Evolutionary conservation across 2,113 vertebrate genomes (phyloP), one percentile per base, ranked within the genome.

Genomic region (Podiceps cristatus): DNA sequence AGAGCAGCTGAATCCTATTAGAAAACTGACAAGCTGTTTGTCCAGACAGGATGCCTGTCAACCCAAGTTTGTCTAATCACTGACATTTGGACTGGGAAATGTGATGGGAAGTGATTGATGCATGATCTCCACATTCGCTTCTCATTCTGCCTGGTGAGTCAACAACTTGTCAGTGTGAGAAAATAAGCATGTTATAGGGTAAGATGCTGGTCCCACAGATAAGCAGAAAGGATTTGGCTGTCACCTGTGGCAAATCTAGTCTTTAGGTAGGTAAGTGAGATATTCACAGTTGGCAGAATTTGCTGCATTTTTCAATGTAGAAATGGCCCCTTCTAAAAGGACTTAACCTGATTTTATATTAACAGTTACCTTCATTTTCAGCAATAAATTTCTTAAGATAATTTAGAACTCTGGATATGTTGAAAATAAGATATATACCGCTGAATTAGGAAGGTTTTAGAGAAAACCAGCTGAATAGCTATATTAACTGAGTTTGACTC

Each of bases 91-190:
- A 29, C 37, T 50, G 37, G 23, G n/a, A 49, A 78, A 85, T 42
- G 69, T 82, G 93, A 69, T 58, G 56, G n/a, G 18, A 53, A 9
- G 28, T 87, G 93, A 93, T 24, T 55, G 63, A 96, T 56, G 50
- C 7, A 7, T 50, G 15, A 79, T 60, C 35, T 71, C 79, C 31
- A 55, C 53, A 50, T 45, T 86, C 3, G 0, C 47, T 84, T 96
- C 33, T 71, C 35, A 60, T 86, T 96, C 58, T 67, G 20, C 37
- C 37, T 2, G 0, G 20, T 31, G 23, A 95, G 49, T 31, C 86
- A 92, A 92, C 68, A 78, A 23, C 68, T 49, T 95, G 83, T 74
- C 91, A 87, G 17, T 42, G 47, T 35, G 44, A 95, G 79, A 93
- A 95, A 92, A 88, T 80, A 55, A 78, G 60, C 42, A 7, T 16